Percentiles rank a stretch among this genome's conserved stretches.
Evolutionary conservation across 2,113 vertebrate genomes (phyloP).

Genomic region (Triplophysa rosa): DNA sequence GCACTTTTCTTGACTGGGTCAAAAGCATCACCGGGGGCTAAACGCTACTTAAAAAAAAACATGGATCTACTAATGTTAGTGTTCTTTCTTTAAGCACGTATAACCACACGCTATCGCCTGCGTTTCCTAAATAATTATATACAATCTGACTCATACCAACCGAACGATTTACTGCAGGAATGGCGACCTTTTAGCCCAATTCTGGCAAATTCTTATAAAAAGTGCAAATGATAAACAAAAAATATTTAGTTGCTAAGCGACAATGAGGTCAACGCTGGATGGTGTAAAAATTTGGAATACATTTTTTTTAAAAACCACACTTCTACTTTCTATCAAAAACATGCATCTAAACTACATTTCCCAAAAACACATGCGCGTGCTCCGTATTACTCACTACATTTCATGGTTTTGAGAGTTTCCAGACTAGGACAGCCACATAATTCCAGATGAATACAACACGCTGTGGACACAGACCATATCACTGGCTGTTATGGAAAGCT

Average conservation of each 20-base stretch:
- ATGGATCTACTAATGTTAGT: constrained; percentile 22
- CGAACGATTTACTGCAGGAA: not conserved
- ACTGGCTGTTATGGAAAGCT: not conserved
- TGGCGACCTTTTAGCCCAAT: not conserved
- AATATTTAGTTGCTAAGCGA: constrained; percentile 37
- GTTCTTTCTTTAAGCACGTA: constrained; percentile 23
- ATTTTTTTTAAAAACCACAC: not conserved
- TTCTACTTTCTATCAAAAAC: not conserved
- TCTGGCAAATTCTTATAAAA: constrained; percentile 27
- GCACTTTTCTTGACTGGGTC: constrained; percentile 37
- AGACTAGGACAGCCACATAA: not conserved
- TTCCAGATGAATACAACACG: not conserved
- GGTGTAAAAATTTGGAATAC: not conserved
- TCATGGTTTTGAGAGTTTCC: not conserved
- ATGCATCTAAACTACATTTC: not conserved
- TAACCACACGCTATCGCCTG: constrained; percentile 30
- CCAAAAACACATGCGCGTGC: not conserved
- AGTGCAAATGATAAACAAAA: not conserved
- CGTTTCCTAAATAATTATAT: constrained; percentile 51
- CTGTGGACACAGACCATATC: not conserved
- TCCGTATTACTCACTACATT: not conserved
- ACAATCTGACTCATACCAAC: constrained; percentile 33
- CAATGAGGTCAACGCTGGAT: not conserved
- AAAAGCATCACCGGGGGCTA: constrained; percentile 36
- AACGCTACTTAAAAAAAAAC: not conserved